Percentiles rank a stretch among this genome's conserved stretches.
These are phyloP conservation scores for Cerastoderma edule DNA, from an alignment of 2,888 invertebrate genomes.

Conservation along the genomic window DNA sequence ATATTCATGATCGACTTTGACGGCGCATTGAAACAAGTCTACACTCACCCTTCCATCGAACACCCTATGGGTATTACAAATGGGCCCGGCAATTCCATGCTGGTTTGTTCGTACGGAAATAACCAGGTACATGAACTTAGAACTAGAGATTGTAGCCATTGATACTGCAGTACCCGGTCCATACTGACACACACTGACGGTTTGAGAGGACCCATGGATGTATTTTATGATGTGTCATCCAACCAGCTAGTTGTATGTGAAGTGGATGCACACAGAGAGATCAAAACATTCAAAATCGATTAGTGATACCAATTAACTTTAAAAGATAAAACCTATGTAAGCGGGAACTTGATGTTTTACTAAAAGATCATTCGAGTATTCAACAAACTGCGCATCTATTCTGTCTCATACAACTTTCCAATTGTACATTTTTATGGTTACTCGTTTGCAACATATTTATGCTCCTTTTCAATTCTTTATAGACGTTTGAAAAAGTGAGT, in stretches of 20 bases:
- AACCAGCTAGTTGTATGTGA: background rate
- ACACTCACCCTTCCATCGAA: background rate
- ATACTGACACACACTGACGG: background rate
- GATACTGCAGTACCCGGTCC: background rate
- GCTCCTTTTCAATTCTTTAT: too few species aligned
- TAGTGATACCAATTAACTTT: too few species aligned
- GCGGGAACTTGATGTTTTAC: too few species aligned
- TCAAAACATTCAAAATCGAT: background rate
- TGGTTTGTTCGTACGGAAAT: conserved; percentile 1
- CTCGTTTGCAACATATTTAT: too few species aligned
- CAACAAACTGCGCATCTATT: too few species aligned
- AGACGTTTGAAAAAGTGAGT: too few species aligned
- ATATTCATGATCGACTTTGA: background rate
- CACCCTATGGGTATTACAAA: background rate
- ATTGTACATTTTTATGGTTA: too few species aligned
- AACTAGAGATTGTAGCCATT: too few species aligned
- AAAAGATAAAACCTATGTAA: too few species aligned
- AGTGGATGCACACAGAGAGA: background rate
- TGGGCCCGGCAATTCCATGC: background rate
- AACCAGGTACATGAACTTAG: background rate
- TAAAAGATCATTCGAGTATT: too few species aligned
- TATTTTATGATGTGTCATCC: background rate
- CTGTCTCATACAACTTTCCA: too few species aligned
- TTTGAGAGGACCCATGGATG: background rate
- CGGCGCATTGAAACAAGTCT: background rate